Percentiles rank a stretch among this genome's conserved stretches.
Conservation (phyloP, 2,113 vertebrate species). For the Acanthisitta chloris region DNA sequence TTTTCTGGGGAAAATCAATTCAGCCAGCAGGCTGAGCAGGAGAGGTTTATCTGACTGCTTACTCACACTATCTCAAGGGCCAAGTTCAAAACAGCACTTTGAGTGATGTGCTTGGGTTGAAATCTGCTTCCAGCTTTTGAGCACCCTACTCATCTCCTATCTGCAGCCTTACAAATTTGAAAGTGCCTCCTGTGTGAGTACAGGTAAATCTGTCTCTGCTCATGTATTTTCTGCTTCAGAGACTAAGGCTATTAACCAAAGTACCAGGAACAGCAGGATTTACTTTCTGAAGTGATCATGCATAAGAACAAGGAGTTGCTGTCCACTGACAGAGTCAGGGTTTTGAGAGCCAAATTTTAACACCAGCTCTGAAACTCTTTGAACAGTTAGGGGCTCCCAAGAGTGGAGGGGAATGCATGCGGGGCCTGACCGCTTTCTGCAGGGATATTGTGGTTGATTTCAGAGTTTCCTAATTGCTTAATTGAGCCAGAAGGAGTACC, state of each 20-base stretch:
- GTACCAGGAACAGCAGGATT: neutral
- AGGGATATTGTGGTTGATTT: neutral
- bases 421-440: neutral
- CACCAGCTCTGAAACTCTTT: neutral
- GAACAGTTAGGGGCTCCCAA: neutral
- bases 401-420: neutral
- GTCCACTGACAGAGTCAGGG: neutral
- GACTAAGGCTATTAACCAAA: slow-evolving; percentile 24
- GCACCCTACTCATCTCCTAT: neutral
- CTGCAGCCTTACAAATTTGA: slow-evolving; percentile 18
- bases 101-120: neutral
- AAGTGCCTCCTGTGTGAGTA: neutral
- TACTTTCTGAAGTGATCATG: slow-evolving; percentile 16
- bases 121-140: neutral
- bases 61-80: neutral
- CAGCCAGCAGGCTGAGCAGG: neutral
- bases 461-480: neutral
- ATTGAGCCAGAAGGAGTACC: neutral
- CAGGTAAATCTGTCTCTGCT: slow-evolving; percentile 15
- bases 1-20: slow-evolving; percentile 33
- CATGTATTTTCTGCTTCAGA: slow-evolving; percentile 9
- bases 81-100: neutral
- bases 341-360: neutral
- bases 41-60: neutral
- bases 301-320: neutral